Conservation (phyloP, 2,888 invertebrate genomes). For the Lepidocyrtinus sp. region DNA sequence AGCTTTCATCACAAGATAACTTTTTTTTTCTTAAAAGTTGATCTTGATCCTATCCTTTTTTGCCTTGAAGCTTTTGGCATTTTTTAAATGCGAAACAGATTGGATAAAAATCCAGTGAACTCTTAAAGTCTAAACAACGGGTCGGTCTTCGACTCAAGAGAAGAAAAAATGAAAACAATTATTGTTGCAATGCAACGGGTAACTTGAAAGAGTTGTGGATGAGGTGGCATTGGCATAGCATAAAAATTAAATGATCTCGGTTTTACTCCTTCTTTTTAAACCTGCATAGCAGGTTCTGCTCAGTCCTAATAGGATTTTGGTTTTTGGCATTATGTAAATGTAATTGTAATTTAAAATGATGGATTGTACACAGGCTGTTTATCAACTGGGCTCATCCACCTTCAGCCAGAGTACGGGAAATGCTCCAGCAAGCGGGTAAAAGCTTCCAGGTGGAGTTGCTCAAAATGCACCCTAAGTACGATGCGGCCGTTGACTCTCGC, state of each 20-base stretch:
- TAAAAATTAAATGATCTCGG: background rate
- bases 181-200: no score
- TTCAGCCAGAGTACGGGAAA: slow-evolving; percentile 67
- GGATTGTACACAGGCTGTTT: slow-evolving; percentile 68
- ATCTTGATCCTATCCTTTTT: slow-evolving; percentile 32
- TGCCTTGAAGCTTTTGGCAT: background rate
- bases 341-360: no score
- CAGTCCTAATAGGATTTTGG: background rate
- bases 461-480: slow-evolving; percentile 69
- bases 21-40: slow-evolving; percentile 19
- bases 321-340: background rate
- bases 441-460: slow-evolving; percentile 69
- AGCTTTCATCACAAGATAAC: no score
- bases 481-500: slow-evolving; percentile 59
- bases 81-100: background rate
- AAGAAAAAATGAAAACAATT: no score
- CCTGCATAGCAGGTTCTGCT: slow-evolving; percentile 22
- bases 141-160: no score
- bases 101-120: no score
- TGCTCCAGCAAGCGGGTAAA: slow-evolving; percentile 70
- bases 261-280: no score
- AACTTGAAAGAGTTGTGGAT: no score
- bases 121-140: no score
- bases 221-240: background rate
- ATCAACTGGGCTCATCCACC: slow-evolving; percentile 70